Percentiles rank a stretch among this genome's conserved stretches.
Conservation (phyloP, 2,888 invertebrate species). For the Peribatodes rhomboidaria region DNA sequence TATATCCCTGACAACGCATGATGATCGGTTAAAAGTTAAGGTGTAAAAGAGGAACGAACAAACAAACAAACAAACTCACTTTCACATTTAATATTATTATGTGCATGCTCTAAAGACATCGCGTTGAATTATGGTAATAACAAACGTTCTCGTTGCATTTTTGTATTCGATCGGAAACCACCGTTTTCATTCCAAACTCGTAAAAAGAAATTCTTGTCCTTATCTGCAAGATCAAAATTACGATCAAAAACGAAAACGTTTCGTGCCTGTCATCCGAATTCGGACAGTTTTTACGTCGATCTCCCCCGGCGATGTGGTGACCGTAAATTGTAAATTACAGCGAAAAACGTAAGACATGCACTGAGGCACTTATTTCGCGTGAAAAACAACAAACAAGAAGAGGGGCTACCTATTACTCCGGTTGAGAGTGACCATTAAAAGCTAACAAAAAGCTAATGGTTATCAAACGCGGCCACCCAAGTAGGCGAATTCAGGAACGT, state of each 20-base stretch:
- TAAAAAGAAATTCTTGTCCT: conserved; percentile 1
- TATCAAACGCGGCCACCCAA: conserved; percentile 80
- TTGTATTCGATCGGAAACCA: background rate
- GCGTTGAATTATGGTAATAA: no score
- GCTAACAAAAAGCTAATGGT: conserved; percentile 75
- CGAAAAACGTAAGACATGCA: conserved; percentile 47
- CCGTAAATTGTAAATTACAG: conserved; percentile 44
- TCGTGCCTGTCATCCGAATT: conserved; percentile 14
- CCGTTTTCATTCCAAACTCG: background rate
- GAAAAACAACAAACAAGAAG: conserved; percentile 70
- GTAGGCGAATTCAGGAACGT: conserved; percentile 75
- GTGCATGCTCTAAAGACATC: no score
- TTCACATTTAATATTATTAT: no score
- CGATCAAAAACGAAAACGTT: conserved; percentile 16
- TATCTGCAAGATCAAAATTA: conserved; percentile 15
- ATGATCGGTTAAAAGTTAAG: no score
- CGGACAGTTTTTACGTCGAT: conserved; percentile 31
- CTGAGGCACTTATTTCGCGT: conserved; percentile 45
- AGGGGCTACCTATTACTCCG: conserved; percentile 62
- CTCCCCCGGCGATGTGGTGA: conserved; percentile 40
- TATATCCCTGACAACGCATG: no score
- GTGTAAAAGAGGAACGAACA: no score
- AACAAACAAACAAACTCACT: no score
- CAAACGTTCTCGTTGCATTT: background rate
- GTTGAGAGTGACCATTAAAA: conserved; percentile 76